These are phyloP conservation scores for Ferrisia virgata DNA, from an alignment of 2,888 invertebrate species.

Conservation along the genomic window DNA sequence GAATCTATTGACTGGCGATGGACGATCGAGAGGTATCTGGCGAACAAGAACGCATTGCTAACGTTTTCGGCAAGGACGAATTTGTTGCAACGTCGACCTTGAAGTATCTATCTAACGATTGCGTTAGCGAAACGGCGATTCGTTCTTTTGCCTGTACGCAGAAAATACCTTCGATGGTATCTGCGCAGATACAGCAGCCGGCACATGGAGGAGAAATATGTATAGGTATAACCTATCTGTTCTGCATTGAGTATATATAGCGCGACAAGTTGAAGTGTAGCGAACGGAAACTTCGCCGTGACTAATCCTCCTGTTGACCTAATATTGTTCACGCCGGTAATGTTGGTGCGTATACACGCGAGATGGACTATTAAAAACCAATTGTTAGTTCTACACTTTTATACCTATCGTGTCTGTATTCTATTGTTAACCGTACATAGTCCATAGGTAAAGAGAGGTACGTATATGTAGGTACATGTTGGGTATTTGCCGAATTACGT, in stretches of 20 bases:
- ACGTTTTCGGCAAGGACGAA: conserved; percentile 44
- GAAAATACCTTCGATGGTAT: conserved; percentile 11
- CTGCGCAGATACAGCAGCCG: background rate
- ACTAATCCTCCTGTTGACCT: conserved; percentile 41
- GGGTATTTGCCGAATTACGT: background rate
- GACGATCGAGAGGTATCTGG: too few relatives aligned
- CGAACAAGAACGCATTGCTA: background rate
- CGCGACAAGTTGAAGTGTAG: conserved; percentile 26
- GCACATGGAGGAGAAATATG: background rate
- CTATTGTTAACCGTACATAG: background rate
- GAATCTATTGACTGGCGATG: too few relatives aligned
- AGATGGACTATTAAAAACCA: conserved; percentile 37
- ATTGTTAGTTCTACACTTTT: background rate
- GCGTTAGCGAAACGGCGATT: conserved; percentile 30
- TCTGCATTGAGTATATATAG: background rate
- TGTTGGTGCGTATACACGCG: background rate
- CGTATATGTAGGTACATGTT: too few relatives aligned
- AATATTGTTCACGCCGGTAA: conserved; percentile 33
- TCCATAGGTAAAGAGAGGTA: too few relatives aligned
- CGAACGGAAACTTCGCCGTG: conserved; percentile 43
- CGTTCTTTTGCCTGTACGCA: background rate
- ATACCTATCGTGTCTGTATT: background rate
- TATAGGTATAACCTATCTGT: background rate
- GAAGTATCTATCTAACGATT: background rate
- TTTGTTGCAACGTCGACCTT: conserved; percentile 36